These are phyloP conservation scores for Syrrhaptes paradoxus DNA, from an alignment of 2,113 vertebrate genomes.

Conservation along the genomic window DNA sequence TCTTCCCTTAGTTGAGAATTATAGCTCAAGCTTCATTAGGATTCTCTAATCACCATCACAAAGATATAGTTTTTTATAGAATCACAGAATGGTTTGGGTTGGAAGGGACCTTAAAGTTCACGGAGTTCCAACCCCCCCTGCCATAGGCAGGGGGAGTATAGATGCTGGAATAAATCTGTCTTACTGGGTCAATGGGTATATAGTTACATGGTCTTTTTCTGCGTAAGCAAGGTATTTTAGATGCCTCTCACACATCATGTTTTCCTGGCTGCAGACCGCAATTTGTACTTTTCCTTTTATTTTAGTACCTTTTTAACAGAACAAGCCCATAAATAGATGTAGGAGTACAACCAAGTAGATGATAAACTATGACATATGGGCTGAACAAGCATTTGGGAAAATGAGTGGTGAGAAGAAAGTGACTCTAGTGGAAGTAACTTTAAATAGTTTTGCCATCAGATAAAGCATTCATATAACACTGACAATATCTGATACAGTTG, in stretches of 20 bases:
- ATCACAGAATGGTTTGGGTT: too few relatives aligned
- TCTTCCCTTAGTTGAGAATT: background rate
- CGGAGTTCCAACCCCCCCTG: too few relatives aligned
- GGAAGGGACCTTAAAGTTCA: too few relatives aligned
- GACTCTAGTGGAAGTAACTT: conserved; percentile 27
- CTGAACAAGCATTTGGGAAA: conserved; percentile 24
- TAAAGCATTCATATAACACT: background rate
- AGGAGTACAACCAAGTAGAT: background rate
- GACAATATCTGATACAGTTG: background rate
- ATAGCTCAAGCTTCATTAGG: background rate
- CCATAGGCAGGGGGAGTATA: background rate
- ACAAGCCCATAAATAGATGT: conserved; percentile 32
- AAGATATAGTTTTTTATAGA: background rate
- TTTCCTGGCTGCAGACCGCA: conserved; percentile 6
- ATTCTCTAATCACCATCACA: background rate
- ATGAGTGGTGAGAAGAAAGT: background rate
- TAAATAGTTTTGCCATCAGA: conserved; percentile 12
- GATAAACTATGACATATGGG: conserved; percentile 25
- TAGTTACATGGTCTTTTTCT: background rate
- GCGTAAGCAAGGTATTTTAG: background rate
- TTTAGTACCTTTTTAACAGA: background rate
- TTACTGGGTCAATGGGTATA: background rate
- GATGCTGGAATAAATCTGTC: background rate
- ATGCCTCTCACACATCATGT: background rate
- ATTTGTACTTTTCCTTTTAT: background rate